These are phyloP conservation scores for Eudemis profundana DNA, from an alignment of 2,888 invertebrate genomes.

Conservation along the genomic window DNA sequence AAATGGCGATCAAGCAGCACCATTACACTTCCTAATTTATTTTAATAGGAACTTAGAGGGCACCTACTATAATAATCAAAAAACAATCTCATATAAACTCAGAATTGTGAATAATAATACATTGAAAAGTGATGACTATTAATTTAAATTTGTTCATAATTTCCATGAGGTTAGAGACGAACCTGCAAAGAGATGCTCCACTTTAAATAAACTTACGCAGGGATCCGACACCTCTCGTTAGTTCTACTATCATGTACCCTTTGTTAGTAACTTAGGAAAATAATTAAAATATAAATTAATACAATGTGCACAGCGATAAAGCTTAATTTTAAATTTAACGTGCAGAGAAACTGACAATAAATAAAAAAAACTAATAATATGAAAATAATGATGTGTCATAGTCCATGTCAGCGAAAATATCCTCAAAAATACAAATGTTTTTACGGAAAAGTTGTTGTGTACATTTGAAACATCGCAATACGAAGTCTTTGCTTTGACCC, in stretches of 20 bases:
- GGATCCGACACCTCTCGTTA: slow-evolving; percentile 42
- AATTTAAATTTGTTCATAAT: slow-evolving; percentile 69
- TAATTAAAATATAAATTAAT: slow-evolving; percentile 52
- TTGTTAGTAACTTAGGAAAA: slow-evolving; percentile 62
- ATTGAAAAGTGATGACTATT: slow-evolving; percentile 51
- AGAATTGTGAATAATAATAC: slow-evolving; percentile 53
- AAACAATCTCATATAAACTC: slow-evolving; percentile 63
- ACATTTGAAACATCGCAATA: no score
- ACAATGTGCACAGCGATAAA: slow-evolving; percentile 56
- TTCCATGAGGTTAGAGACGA: slow-evolving; percentile 74
- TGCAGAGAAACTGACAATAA: slow-evolving; percentile 54
- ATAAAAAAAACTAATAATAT: slow-evolving; percentile 24
- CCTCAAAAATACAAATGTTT: not conserved
- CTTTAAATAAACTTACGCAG: slow-evolving; percentile 48
- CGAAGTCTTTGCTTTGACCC: no score
- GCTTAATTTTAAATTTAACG: slow-evolving; percentile 48
- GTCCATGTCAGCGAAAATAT: slow-evolving; percentile 1
- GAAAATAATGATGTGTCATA: slow-evolving; percentile 7
- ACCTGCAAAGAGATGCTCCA: slow-evolving; percentile 76
- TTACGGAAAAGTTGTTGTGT: not conserved
- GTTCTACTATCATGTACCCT: slow-evolving; percentile 50
- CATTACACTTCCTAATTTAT: slow-evolving; percentile 31
- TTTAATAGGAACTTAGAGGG: slow-evolving; percentile 74
- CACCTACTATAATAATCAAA: slow-evolving; percentile 58
- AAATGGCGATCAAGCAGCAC: slow-evolving; percentile 40